These are phyloP conservation scores for Thryonomys swinderianus DNA, from an alignment of 2,113 vertebrate genomes.

Conservation along the genomic window DNA sequence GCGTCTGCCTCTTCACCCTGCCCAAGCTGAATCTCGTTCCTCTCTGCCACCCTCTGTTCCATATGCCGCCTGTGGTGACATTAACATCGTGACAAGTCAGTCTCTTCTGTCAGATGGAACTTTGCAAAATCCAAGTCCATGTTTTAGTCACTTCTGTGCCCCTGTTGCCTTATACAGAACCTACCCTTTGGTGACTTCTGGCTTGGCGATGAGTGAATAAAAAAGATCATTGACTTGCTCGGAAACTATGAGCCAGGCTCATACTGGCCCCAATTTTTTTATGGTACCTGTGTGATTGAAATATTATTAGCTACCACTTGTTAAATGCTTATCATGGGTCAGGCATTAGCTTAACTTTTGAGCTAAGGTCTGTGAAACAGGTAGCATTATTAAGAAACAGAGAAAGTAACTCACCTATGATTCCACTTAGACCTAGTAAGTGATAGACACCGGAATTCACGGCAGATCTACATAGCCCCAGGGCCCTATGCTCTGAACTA, in stretches of 20 bases:
- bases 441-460: neutral
- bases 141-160: constrained; percentile 4
- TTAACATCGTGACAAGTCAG: neutral
- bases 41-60: neutral
- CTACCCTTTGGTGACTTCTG: neutral
- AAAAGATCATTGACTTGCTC: neutral
- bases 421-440: neutral
- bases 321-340: neutral
- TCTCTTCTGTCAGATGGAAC: neutral
- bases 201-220: neutral
- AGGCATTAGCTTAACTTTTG: neutral
- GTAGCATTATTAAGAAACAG: neutral
- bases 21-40: neutral
- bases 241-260: neutral
- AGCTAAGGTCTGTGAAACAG: neutral
- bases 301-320: neutral
- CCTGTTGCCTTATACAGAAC: neutral
- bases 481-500: neutral
- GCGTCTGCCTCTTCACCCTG: neutral
- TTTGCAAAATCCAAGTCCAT: neutral
- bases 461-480: neutral
- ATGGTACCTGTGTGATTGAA: neutral
- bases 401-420: neutral
- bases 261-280: neutral
- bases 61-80: neutral